These are phyloP conservation scores for Limnephilus rhombicus DNA, from an alignment of 2,888 invertebrate species.

Conservation along the genomic window DNA sequence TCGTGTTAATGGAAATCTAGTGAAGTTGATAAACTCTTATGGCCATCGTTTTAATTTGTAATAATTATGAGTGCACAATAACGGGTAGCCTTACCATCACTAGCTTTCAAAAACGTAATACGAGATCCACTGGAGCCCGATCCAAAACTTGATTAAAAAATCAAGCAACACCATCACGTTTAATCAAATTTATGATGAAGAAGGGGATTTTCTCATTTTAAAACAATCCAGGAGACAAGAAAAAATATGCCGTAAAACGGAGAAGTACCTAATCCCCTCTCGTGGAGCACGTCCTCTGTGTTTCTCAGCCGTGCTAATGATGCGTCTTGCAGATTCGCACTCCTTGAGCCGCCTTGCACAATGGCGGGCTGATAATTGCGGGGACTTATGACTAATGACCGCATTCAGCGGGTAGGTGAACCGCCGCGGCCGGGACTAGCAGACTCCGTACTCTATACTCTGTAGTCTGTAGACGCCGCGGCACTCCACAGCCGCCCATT, in stretches of 20 bases:
- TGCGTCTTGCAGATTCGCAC: constrained; percentile 17
- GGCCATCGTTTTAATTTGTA: too few relatives aligned
- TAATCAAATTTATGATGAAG: background rate
- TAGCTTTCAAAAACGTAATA: background rate
- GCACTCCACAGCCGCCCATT: constrained; percentile 52
- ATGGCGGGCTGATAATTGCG: constrained; percentile 57
- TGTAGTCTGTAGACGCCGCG: background rate
- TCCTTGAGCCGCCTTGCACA: constrained; percentile 16
- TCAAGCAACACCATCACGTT: background rate
- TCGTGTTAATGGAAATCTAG: too few relatives aligned
- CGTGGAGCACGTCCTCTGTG: constrained; percentile 27
- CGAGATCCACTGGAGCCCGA: background rate
- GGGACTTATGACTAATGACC: constrained; percentile 60
- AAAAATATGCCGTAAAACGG: constrained; percentile 20
- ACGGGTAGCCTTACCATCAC: too few relatives aligned
- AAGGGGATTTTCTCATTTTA: background rate
- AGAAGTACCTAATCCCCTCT: background rate
- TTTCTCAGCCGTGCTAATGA: constrained; percentile 12
- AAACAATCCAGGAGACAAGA: background rate
- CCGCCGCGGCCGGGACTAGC: constrained; percentile 3
- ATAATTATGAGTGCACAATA: too few relatives aligned
- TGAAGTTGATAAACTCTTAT: too few relatives aligned
- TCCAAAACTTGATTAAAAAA: background rate
- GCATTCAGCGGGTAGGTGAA: constrained; percentile 30
- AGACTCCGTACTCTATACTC: constrained; percentile 43